phyloP scores from a whole-genome alignment of 1,140 invertebrate species.

The Drosophila neocordata region DNA sequence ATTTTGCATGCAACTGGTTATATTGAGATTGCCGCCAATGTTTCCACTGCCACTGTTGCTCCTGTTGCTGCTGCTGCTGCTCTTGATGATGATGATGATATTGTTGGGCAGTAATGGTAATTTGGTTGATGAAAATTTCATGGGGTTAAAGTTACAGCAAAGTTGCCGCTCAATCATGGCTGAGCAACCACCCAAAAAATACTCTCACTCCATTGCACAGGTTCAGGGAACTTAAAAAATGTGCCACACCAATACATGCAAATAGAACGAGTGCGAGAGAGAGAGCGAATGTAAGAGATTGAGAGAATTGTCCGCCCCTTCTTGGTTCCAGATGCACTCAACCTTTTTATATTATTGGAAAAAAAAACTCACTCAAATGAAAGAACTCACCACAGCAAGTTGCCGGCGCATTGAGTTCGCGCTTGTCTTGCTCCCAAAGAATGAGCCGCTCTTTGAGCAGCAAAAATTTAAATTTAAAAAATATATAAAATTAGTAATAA shows the following conservation, averaged over 20 bases:
- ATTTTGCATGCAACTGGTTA: slow-evolving; percentile 79
- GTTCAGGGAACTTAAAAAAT: slow-evolving; percentile 14
- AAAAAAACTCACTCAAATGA: slow-evolving; percentile 42
- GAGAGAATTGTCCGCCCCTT: slow-evolving; percentile 38
- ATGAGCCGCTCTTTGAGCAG: slow-evolving; percentile 37
- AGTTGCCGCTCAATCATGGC: slow-evolving; percentile 22
- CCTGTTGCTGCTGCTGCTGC: slow-evolving; percentile 11
- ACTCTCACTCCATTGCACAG: slow-evolving; percentile 11
- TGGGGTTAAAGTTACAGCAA: slow-evolving; percentile 62
- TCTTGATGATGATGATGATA: slow-evolving; percentile 30
- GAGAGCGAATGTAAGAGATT: background rate
- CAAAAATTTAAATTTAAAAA: background rate
- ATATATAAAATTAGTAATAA: background rate
- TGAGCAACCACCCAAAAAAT: slow-evolving; percentile 23
- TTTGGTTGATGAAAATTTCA: slow-evolving; percentile 55
- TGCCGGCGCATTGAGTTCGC: slow-evolving; percentile 29
- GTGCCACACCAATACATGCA: slow-evolving; percentile 17
- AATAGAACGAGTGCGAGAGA: slow-evolving; percentile 9
- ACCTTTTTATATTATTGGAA: background rate
- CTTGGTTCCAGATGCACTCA: slow-evolving; percentile 11
- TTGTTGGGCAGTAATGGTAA: slow-evolving; percentile 63
- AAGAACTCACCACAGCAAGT: slow-evolving; percentile 65
- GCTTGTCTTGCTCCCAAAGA: slow-evolving; percentile 21
- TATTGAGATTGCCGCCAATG: slow-evolving; percentile 26
- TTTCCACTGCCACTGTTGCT: slow-evolving; percentile 14